phyloP scores from a whole-genome alignment of 2,797 vertebrate species.

The Bovichtus diacanthus region DNA sequence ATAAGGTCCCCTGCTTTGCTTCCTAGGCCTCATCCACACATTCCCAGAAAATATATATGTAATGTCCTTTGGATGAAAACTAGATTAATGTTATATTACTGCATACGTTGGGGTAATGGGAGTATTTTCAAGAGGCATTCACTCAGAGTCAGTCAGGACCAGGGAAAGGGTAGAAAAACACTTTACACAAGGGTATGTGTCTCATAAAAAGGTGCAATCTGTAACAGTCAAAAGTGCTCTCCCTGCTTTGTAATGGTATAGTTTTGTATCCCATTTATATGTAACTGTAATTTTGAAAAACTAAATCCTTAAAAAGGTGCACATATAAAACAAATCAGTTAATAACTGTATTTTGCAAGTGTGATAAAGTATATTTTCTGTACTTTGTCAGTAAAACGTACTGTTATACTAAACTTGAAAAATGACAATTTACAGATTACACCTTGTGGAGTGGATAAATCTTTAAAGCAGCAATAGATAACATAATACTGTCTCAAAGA shows the following conservation, averaged over 20 bases:
- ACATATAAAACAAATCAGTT: conserved; percentile 70
- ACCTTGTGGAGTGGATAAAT: conserved; percentile 74
- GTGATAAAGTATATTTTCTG: conserved; percentile 56
- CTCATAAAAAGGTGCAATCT: conserved; percentile 83
- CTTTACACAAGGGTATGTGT: conserved; percentile 67
- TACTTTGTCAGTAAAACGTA: conserved; percentile 58
- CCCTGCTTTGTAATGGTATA: conserved; percentile 72
- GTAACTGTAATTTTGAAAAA: conserved; percentile 70
- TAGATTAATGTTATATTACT: conserved; percentile 77
- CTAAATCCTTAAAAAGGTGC: conserved; percentile 71
- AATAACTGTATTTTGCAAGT: conserved; percentile 54
- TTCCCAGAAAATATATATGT: conserved; percentile 75
- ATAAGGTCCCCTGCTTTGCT: conserved; percentile 69
- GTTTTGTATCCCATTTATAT: conserved; percentile 55
- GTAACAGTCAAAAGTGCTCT: conserved; percentile 84
- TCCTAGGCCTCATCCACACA: conserved; percentile 60
- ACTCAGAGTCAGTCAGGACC: conserved; percentile 61
- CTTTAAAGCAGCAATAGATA: conserved; percentile 75
- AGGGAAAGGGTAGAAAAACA: conserved; percentile 64
- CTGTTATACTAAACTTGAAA: conserved; percentile 58
- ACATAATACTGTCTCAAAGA: conserved; percentile 78
- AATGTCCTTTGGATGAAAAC: conserved; percentile 77
- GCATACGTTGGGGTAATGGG: conserved; percentile 77
- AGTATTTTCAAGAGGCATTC: conserved; percentile 69
- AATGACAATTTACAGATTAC: conserved; percentile 83